Percentiles rank a stretch among this genome's conserved stretches.
These are phyloP conservation scores for Narcine bancroftii DNA, from an alignment of 2,113 vertebrate species.

Conservation along the genomic window DNA sequence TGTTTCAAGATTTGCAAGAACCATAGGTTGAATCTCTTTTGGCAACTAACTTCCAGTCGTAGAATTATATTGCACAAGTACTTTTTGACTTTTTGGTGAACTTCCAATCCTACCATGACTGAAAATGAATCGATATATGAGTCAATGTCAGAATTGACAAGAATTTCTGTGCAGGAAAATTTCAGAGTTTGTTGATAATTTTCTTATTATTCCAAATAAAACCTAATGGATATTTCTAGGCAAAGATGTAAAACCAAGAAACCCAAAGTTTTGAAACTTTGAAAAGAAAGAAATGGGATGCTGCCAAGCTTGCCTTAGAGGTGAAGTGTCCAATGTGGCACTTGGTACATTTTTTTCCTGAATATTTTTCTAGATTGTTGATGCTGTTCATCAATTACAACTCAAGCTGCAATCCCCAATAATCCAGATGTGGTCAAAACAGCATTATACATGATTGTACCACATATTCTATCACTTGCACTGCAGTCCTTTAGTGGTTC, in stretches of 20 bases:
- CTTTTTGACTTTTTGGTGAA: background rate
- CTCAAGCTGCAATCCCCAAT: too few relatives aligned
- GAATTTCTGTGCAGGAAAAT: background rate
- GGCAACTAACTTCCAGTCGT: background rate
- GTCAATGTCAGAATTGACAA: background rate
- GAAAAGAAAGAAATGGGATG: too few relatives aligned
- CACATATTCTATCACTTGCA: too few relatives aligned
- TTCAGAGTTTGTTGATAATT: background rate
- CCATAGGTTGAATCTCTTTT: background rate
- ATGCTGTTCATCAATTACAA: too few relatives aligned
- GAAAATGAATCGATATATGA: background rate
- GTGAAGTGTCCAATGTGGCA: too few relatives aligned
- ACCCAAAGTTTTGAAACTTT: background rate
- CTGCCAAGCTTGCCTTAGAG: too few relatives aligned
- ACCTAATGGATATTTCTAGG: background rate
- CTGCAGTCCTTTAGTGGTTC: too few relatives aligned
- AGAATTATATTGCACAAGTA: background rate
- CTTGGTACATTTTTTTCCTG: too few relatives aligned
- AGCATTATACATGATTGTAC: too few relatives aligned
- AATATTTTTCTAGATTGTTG: too few relatives aligned
- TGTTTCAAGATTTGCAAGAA: background rate
- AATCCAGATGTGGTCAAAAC: too few relatives aligned
- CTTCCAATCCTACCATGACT: background rate
- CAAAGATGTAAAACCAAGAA: background rate
- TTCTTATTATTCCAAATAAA: background rate